Base-by-base conservation (phyloP, 2,797 vertebrate species). In the Oceanodroma leucorhoa region DNA sequence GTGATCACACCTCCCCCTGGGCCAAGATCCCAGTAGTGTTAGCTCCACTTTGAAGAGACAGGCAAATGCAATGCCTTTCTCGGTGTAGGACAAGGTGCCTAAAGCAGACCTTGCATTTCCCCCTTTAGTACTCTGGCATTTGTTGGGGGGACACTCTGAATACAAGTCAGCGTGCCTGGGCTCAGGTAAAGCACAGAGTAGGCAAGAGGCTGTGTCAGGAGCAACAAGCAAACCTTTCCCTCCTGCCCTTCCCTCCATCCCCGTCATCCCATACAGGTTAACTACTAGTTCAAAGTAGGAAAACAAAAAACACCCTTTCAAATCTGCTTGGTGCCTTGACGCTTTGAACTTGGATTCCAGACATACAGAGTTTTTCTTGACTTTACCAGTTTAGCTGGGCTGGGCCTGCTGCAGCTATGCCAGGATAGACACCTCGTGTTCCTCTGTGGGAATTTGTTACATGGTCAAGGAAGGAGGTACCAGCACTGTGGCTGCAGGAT, bases 361-460 rank as follows among this genome's bases (percentile, higher is more conserved):
- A 64, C 24, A n/a, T 8, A n/a, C 1, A 26, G 14, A 45, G 17
- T 71, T 60, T 90, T 78, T 8, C 51, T 40, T 76, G 34, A 50
- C 48, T 76, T 69, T 36, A 69, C 24, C 17, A 40, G 66, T 48
- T 85, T 67, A 66, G 27, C 48, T 86, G 23, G 21, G 9, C 11
- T 14, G 58, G 29, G 18, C 61, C 72, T 82, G 21, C 50, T 92
- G 45, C 17, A 67, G 58, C 48, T 5, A 3, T 75, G 48, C 38
- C 58, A 54, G 21, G 11, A 54, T 6, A 71, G 23, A 53, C 17
- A 43, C 5, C 4, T 76, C 0, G 0, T 50, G 24, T 76, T 87
- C 17, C 29, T 76, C 34, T 76, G 14, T 36, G 51, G 53, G 8
- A 84, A 27, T 78, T 53, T 65, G 55, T 70, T 61, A 53, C 6